Conservation (phyloP, 2,113 vertebrate genomes). For the Equus przewalskii region DNA sequence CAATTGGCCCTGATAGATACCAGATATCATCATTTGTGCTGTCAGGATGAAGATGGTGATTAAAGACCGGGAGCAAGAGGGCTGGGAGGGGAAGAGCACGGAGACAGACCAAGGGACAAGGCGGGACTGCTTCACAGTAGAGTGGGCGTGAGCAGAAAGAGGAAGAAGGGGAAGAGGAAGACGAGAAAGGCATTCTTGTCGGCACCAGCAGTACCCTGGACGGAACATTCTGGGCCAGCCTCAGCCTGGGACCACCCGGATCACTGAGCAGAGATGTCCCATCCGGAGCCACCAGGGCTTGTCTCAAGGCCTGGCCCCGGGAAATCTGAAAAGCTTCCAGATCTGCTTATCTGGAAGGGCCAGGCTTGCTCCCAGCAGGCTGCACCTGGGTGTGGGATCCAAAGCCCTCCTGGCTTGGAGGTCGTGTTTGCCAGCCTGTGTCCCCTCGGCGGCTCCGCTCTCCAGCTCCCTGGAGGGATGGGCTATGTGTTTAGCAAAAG, state of each 20-base stretch:
- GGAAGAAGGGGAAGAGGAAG: too few relatives aligned
- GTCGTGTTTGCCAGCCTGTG: not conserved
- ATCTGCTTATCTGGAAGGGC: rapidly evolving
- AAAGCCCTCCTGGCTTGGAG: not conserved
- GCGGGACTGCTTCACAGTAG: not conserved
- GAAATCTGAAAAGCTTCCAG: not conserved
- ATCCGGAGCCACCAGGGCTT: not conserved
- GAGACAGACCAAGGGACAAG: not conserved
- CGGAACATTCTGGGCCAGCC: rapidly evolving
- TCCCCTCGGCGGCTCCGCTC: not conserved
- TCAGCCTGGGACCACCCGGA: not conserved
- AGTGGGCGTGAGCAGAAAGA: not conserved
- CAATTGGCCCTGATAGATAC: rapidly evolving
- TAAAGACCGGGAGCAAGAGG: rapidly evolving
- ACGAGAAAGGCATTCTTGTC: rapidly evolving
- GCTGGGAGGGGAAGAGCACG: rapidly evolving
- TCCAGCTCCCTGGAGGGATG: not conserved
- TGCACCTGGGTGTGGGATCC: not conserved
- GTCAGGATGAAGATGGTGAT: rapidly evolving
- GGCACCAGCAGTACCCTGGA: not conserved
- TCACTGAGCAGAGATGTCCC: not conserved
- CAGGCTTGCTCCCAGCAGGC: not conserved
- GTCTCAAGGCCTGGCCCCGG: too few relatives aligned
- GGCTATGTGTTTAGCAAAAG: not conserved
- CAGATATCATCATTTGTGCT: rapidly evolving